These are phyloP conservation scores for Falco cherrug DNA, from an alignment of 2,797 vertebrate genomes.

Conservation along the genomic window DNA sequence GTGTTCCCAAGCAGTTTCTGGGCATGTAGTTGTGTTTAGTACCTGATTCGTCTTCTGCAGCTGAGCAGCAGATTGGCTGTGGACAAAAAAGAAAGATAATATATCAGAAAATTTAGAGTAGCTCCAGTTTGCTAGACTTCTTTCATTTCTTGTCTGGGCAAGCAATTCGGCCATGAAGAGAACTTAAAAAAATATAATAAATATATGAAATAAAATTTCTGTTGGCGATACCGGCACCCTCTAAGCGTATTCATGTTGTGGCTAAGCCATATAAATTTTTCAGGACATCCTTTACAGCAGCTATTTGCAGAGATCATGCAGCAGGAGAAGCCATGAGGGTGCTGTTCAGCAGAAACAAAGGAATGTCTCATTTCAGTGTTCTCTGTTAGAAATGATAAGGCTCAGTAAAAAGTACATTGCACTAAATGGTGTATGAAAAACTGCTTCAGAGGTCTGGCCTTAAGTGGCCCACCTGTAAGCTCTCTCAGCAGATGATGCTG, in stretches of 20 bases:
- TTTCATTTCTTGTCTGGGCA: neutral
- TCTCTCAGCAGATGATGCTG: neutral
- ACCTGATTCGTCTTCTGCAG: neutral
- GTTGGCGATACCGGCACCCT: neutral
- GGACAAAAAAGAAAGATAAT: neutral
- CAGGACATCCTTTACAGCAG: neutral
- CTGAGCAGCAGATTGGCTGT: neutral
- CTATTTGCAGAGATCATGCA: neutral
- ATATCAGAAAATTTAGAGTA: neutral
- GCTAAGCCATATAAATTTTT: neutral
- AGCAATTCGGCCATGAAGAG: neutral
- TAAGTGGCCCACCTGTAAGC: neutral
- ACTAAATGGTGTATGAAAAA: neutral
- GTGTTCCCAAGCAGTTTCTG: neutral
- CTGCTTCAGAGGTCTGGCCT: neutral
- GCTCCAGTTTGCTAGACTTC: neutral
- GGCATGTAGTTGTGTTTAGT: neutral
- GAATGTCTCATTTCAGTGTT: neutral
- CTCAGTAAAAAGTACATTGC: neutral
- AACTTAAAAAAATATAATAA: neutral
- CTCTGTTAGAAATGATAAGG: neutral
- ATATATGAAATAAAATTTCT: neutral
- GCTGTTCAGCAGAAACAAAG: neutral
- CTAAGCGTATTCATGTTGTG: neutral
- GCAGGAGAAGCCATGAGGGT: neutral